Evolutionary conservation across 1,140 invertebrate genomes (phyloP).

Genomic region (Formica exsecta): DNA sequence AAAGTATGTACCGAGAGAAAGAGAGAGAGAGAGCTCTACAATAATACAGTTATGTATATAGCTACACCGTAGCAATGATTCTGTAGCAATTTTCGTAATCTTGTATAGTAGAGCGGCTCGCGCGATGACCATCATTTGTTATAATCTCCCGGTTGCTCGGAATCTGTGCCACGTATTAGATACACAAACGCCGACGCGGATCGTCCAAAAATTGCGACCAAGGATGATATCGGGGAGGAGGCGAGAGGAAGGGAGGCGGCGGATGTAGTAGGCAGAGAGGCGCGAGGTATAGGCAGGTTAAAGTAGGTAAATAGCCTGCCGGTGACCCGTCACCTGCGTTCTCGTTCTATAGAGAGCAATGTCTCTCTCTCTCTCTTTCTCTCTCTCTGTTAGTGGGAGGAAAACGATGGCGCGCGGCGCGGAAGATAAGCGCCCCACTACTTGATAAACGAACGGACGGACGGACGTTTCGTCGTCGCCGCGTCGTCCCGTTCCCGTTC

Average conservation of each 20-base stretch:
- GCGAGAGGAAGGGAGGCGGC: neutral
- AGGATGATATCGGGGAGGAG: constrained; percentile 8
- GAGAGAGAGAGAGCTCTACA: too few species aligned
- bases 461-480: neutral
- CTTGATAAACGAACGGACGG: neutral
- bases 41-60: neutral
- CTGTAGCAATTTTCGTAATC: constrained; percentile 38
- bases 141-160: constrained; percentile 8
- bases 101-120: neutral
- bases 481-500: constrained; percentile 53
- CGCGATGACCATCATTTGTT: neutral
- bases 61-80: neutral
- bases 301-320: constrained; percentile 87
- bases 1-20: neutral
- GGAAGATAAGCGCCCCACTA: constrained; percentile 62
- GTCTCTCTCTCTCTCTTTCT: constrained; percentile 63
- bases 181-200: constrained; percentile 21
- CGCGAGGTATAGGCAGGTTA: constrained; percentile 74
- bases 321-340: constrained; percentile 87
- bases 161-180: constrained; percentile 56
- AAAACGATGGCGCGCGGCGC: constrained; percentile 41
- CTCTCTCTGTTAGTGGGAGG: constrained; percentile 54
- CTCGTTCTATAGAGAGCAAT: constrained; percentile 86
- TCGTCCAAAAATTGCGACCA: constrained; percentile 10
- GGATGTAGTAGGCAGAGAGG: constrained; percentile 70